Evolutionary conservation across 2,113 vertebrate genomes (phyloP).

Genomic region (Labrus mixtus): DNA sequence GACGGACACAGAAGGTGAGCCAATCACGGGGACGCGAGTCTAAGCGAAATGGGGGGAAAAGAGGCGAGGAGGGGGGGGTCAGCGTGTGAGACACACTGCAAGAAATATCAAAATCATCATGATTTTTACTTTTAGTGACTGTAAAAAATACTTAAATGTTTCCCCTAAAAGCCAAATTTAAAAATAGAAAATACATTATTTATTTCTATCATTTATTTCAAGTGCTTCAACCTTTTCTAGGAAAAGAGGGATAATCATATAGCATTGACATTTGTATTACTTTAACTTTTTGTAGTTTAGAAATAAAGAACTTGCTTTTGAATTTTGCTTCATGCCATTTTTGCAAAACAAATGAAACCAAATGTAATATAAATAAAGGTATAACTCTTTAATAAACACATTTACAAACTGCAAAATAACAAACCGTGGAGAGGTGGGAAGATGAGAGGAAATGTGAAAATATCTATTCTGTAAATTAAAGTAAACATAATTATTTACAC

Average conservation of each 20-base stretch:
- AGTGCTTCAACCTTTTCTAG: too few relatives aligned
- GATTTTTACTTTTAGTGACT: neutral
- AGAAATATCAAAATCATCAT: conserved; percentile 32
- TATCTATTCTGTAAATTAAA: too few relatives aligned
- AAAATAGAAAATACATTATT: too few relatives aligned
- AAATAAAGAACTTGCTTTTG: too few relatives aligned
- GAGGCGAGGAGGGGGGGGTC: neutral
- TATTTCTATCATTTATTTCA: too few relatives aligned
- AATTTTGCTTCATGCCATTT: too few relatives aligned
- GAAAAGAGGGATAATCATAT: too few relatives aligned
- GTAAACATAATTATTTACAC: neutral
- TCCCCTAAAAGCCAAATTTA: too few relatives aligned
- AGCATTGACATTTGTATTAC: too few relatives aligned
- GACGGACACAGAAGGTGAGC: conserved; percentile 59
- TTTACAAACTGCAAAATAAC: neutral
- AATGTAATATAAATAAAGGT: too few relatives aligned
- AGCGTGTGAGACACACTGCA: conserved; percentile 38
- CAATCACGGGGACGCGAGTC: conserved; percentile 55
- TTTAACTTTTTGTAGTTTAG: too few relatives aligned
- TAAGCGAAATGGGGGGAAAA: neutral
- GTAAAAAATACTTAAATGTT: neutral
- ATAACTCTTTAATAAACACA: neutral
- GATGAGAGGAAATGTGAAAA: neutral
- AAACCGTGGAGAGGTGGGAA: neutral
- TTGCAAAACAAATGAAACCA: too few relatives aligned